Evolutionary conservation across 2,113 vertebrate genomes (phyloP).

Genomic region (Mixornis gularis): DNA sequence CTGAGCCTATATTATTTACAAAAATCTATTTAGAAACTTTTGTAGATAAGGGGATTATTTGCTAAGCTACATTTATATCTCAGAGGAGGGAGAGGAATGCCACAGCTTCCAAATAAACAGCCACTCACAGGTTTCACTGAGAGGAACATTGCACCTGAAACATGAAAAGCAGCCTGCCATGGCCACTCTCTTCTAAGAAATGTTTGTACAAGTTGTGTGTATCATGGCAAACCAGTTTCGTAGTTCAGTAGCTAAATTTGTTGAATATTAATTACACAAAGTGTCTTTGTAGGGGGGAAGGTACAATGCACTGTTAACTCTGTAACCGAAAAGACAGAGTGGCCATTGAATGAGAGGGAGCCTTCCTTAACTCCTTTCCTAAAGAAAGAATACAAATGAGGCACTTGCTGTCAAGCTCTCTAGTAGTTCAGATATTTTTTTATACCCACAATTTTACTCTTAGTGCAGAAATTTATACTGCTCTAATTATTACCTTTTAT

Average conservation of each 20-base stretch:
- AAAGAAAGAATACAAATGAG: neutral
- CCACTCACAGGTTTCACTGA: neutral
- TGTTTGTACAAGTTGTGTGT: neutral
- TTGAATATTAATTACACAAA: neutral
- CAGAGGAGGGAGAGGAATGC: neutral
- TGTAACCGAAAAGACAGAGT: neutral
- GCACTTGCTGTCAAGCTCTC: neutral
- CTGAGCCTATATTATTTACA: neutral
- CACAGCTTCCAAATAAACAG: neutral
- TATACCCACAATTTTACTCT: neutral
- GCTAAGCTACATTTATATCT: neutral
- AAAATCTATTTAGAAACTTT: neutral
- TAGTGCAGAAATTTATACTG: neutral
- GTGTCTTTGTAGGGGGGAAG: neutral
- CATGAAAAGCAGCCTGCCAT: neutral
- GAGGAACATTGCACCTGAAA: neutral
- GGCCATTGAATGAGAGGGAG: neutral
- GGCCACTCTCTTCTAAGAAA: neutral
- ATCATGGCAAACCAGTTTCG: neutral
- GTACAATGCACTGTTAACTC: neutral
- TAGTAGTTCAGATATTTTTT: neutral
- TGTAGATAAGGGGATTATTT: neutral
- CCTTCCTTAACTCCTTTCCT: neutral
- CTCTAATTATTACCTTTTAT: neutral
- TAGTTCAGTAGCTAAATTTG: neutral